Evolutionary conservation across 2,888 invertebrate species (phyloP).

Genomic region (Nomada fabriciana): DNA sequence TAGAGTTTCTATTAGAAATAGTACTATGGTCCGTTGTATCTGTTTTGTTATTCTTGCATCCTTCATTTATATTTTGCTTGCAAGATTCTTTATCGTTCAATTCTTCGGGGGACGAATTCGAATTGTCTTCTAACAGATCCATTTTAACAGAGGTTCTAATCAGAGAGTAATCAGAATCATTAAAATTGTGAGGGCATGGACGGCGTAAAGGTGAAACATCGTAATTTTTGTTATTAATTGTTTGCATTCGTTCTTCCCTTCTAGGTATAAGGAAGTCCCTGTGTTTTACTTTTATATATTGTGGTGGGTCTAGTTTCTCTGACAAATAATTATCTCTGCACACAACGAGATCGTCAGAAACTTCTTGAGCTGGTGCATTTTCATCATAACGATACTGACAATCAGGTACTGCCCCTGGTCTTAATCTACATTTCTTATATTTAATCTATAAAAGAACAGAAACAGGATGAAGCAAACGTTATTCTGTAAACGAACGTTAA

Average conservation of each 20-base stretch:
- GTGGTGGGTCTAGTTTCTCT: slow-evolving; percentile 5
- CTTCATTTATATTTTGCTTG: slow-evolving; percentile 10
- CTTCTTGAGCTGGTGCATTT: slow-evolving; percentile 15
- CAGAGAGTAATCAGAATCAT: slow-evolving; percentile 41
- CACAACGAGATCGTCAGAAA: slow-evolving; percentile 22
- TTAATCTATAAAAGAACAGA: slow-evolving; percentile 72
- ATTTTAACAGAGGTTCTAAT: not conserved
- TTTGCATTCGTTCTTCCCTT: slow-evolving; percentile 36
- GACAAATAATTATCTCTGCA: slow-evolving; percentile 15
- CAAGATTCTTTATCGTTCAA: slow-evolving; percentile 1
- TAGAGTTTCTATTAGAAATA: not conserved
- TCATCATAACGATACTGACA: slow-evolving; percentile 31
- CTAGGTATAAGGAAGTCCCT: slow-evolving; percentile 45
- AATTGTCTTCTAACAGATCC: slow-evolving; percentile 20
- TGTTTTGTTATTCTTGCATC: not conserved
- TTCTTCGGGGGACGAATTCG: not conserved
- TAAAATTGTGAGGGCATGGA: slow-evolving; percentile 4
- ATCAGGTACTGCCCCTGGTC: slow-evolving; percentile 78
- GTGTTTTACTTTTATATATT: not conserved
- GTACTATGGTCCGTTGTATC: not conserved
- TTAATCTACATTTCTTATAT: slow-evolving; percentile 80
- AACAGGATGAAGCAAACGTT: not conserved
- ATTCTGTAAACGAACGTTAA: not conserved
- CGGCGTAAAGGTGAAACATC: slow-evolving; percentile 9
- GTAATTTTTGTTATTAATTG: slow-evolving; percentile 21